Conservation (phyloP, 2,113 vertebrate genomes). For the Psittacus erithacus region DNA sequence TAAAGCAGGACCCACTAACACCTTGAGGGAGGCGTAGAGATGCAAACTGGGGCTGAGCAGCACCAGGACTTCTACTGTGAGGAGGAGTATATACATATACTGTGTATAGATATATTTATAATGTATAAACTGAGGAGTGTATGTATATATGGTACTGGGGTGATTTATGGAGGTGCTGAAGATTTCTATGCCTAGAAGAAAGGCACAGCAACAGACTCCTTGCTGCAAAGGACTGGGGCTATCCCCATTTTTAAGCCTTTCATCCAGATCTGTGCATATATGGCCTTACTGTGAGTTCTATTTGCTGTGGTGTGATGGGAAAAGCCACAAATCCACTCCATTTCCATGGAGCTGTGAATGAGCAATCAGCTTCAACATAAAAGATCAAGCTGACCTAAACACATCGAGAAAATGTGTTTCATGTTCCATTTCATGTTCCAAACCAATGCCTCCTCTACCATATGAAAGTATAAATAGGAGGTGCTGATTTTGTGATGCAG, state of each 20-base stretch:
- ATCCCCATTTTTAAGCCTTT: fast-evolving
- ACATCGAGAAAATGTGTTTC: neutral
- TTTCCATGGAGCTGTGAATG: neutral
- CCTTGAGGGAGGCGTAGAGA: fast-evolving
- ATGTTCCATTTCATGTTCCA: neutral
- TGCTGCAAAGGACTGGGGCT: neutral
- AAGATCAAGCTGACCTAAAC: neutral
- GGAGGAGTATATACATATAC: neutral
- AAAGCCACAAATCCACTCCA: neutral
- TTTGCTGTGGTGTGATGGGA: neutral
- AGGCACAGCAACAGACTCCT: neutral
- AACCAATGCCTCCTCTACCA: neutral
- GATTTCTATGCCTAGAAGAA: neutral
- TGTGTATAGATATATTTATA: neutral
- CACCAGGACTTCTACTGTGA: neutral
- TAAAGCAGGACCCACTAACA: neutral
- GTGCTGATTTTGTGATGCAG: neutral
- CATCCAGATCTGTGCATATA: neutral
- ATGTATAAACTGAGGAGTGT: neutral
- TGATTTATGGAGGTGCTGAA: neutral
- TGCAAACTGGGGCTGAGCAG: neutral
- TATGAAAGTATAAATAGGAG: neutral
- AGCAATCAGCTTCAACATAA: neutral
- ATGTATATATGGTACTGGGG: neutral
- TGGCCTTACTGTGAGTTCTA: neutral